phyloP scores from a whole-genome alignment of 2,888 invertebrate species.

The Stenurella melanura region DNA sequence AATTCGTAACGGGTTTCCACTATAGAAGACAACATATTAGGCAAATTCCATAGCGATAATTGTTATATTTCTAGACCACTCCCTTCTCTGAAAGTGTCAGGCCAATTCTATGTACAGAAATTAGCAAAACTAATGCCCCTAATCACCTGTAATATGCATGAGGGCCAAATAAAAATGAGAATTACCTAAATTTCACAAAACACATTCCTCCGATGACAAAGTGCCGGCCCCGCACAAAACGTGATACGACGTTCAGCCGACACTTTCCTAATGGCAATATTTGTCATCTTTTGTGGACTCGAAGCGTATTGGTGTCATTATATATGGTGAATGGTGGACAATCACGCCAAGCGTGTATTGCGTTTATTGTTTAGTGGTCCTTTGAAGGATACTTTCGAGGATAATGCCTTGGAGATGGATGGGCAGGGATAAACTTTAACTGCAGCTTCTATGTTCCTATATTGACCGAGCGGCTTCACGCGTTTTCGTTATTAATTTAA shows the following conservation, averaged over 20 bases:
- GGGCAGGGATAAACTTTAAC: slow-evolving; percentile 51
- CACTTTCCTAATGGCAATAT: slow-evolving; percentile 68
- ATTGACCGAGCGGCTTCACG: slow-evolving; percentile 28
- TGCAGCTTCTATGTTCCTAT: slow-evolving; percentile 31
- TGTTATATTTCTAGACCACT: slow-evolving; percentile 7
- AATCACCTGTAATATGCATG: slow-evolving; percentile 61
- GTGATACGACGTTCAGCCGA: slow-evolving; percentile 65
- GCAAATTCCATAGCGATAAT: not conserved
- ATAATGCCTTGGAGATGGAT: slow-evolving; percentile 53
- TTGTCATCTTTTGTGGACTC: slow-evolving; percentile 68
- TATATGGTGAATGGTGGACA: slow-evolving; percentile 59
- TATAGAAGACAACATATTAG: not conserved
- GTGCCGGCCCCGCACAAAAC: slow-evolving; percentile 64
- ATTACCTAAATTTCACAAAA: slow-evolving; percentile 63
- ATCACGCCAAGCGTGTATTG: slow-evolving; percentile 52
- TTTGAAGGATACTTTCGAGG: slow-evolving; percentile 53
- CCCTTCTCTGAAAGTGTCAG: not conserved
- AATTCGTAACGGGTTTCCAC: no score
- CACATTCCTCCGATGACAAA: slow-evolving; percentile 66
- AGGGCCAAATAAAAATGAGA: slow-evolving; percentile 63
- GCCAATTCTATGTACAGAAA: slow-evolving; percentile 44
- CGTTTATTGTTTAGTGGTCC: slow-evolving; percentile 56
- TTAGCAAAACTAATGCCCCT: slow-evolving; percentile 62
- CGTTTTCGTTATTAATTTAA: slow-evolving; percentile 20
- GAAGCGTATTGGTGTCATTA: slow-evolving; percentile 68